A percentile compares a stretch with the other conserved stretches of the same genome.
These are phyloP conservation scores for Drosophila teissieri DNA, from an alignment of 1,140 invertebrate genomes.

Conservation along the genomic window DNA sequence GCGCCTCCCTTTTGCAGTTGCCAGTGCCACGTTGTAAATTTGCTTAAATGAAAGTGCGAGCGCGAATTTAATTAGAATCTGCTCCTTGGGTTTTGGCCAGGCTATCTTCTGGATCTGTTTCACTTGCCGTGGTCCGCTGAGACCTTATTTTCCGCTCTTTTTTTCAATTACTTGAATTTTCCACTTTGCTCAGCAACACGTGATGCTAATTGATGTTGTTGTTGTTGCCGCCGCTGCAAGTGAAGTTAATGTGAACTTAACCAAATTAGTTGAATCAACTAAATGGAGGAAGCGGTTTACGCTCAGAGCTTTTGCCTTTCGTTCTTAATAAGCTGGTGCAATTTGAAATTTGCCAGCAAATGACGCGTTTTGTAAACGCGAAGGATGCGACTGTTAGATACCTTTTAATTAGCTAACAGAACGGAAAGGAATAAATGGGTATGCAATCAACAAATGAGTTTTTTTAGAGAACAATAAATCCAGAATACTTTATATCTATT, in stretches of 20 bases:
- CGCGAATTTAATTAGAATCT: slow-evolving; percentile 80
- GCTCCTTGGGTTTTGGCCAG: slow-evolving; percentile 38
- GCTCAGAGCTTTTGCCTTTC: background rate
- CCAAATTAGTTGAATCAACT: slow-evolving; percentile 66
- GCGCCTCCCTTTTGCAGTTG: slow-evolving; percentile 13
- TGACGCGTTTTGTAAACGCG: background rate
- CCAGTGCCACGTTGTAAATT: slow-evolving; percentile 59
- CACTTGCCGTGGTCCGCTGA: slow-evolving; percentile 7
- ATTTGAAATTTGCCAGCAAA: background rate
- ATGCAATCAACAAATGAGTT: too few relatives aligned
- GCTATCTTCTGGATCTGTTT: slow-evolving; percentile 56
- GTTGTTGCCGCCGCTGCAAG: slow-evolving; percentile 37
- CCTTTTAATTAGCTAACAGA: too few relatives aligned
- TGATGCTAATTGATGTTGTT: slow-evolving; percentile 46
- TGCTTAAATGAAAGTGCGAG: slow-evolving; percentile 80
- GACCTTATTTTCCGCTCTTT: slow-evolving; percentile 7
- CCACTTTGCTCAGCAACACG: slow-evolving; percentile 54
- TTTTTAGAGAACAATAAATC: too few relatives aligned
- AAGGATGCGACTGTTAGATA: too few relatives aligned
- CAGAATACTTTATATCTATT: too few relatives aligned
- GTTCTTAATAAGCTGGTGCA: background rate
- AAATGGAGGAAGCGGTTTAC: slow-evolving; percentile 2
- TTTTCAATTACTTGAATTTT: slow-evolving; percentile 47
- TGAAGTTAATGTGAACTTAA: slow-evolving; percentile 50
- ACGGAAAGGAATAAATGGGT: too few relatives aligned